These are phyloP conservation scores for Araneus ventricosus DNA, from an alignment of 1,140 invertebrate species.

Conservation along the genomic window DNA sequence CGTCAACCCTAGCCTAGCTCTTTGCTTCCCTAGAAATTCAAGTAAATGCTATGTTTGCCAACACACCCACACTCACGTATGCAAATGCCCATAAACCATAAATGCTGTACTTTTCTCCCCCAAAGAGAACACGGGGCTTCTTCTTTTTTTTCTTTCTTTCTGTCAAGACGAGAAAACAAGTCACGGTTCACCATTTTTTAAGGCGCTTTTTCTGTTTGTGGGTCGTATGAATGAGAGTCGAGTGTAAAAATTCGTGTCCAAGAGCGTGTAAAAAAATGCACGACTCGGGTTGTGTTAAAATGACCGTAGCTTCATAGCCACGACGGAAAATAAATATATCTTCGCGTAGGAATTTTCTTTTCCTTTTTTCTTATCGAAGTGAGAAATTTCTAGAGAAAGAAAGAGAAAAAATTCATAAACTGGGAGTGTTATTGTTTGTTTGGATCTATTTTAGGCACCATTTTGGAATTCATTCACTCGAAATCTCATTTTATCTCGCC, in stretches of 20 bases:
- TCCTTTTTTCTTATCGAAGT: not conserved
- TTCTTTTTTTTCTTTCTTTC: not conserved
- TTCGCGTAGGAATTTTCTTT: not conserved
- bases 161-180: not conserved
- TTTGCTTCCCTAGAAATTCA: not conserved
- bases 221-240: not conserved
- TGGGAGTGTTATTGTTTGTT: not conserved
- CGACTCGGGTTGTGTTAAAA: not conserved
- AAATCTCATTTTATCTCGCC: too few species aligned
- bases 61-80: not conserved
- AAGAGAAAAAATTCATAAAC: not conserved
- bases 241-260: not conserved
- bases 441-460: not conserved
- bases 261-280: not conserved
- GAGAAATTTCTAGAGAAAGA: not conserved
- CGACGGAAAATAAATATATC: not conserved
- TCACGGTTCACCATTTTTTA: not conserved
- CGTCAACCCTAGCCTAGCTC: not conserved
- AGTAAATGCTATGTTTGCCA: conserved; percentile 8
- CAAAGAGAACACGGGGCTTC: not conserved
- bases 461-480: too few species aligned
- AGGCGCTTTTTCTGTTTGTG: not conserved
- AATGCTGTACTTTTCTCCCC: not conserved
- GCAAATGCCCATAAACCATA: conserved; percentile 8
- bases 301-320: not conserved